Evolutionary conservation across 2,888 invertebrate species (phyloP), one percentile per base, ranked within the genome.

Genomic region (Calameuta idolon): DNA sequence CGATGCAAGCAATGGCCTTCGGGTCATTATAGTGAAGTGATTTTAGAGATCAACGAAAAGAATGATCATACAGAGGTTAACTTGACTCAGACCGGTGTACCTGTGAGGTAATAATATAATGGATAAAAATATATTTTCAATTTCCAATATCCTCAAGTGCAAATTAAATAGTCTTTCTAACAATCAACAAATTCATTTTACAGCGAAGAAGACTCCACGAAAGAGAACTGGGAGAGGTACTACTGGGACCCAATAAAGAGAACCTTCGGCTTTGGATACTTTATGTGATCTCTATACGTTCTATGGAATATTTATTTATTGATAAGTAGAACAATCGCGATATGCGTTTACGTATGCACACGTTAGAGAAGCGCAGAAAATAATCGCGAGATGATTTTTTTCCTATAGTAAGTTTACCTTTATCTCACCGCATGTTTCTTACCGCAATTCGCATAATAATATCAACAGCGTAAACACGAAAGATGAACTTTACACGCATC

Each of bases 191-290:
- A 55, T 80, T 81, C 37, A 75, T 77, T 81, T 90, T 90, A 30
- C 89, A 93, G 92, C 77, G 98, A 96, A 91, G 94, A 94, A 79
- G 96, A 96, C 11, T 94, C 95, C 74, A 98, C 98, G 69, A 94
- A 93, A 87, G 94, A 95, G 79, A 99, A 99, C 88, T 99, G 99
- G 99, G 95, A 96, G 82, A 94, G 96, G 79, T 98, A 98, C 92
- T 99, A 99, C 91, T 98, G 98, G 95, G 96, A 97, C 88, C 95
- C 98, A 85, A 98, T 99, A 92, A 98, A 97, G 91, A 94, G 96
- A 81, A 96, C 97, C 0, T 98, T 98, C 91, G 98, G 98, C 74
- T 98, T 97, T 90, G 98, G 97, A 37, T 94, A 95, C 34, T 95
- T 95, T 90, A 90, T 91, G 90, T 91, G 90, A 91, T 90, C 85